A percentile compares a stretch with the other conserved stretches of the same genome.
Evolutionary conservation across 1,140 invertebrate genomes (phyloP).

Genomic region (Triops cancriformis): DNA sequence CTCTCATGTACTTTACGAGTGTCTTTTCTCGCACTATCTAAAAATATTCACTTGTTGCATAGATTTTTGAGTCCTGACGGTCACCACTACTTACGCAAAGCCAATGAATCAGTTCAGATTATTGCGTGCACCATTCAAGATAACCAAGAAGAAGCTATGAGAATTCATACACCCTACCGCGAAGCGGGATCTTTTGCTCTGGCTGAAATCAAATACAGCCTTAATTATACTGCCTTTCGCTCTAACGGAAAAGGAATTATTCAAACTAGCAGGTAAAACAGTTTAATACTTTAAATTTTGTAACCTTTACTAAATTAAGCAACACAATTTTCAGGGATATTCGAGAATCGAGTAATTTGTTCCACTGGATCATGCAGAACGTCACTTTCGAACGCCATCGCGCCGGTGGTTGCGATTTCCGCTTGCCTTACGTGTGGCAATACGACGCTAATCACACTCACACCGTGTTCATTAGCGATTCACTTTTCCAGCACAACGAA

Average conservation of each 20-base stretch:
- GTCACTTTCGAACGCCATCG: constrained; percentile 76
- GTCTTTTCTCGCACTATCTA: background rate
- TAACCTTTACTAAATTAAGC: constrained; percentile 28
- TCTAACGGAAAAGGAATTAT: constrained; percentile 75
- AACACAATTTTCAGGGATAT: constrained; percentile 56
- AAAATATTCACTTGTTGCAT: background rate
- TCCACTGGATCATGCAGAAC: constrained; percentile 84
- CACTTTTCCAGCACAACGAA: constrained; percentile 75
- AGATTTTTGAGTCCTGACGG: constrained; percentile 70
- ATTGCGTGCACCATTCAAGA: constrained; percentile 68
- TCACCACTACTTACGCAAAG: constrained; percentile 73
- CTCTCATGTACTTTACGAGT: too few species aligned
- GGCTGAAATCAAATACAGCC: constrained; percentile 71
- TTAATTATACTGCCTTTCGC: constrained; percentile 72
- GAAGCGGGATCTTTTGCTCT: constrained; percentile 71
- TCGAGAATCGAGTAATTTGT: constrained; percentile 84
- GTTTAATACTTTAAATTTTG: background rate
- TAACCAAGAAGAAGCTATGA: constrained; percentile 68
- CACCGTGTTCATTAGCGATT: constrained; percentile 73
- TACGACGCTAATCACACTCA: constrained; percentile 92
- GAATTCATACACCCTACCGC: constrained; percentile 71
- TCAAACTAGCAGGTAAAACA: constrained; percentile 60
- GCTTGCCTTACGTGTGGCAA: constrained; percentile 86
- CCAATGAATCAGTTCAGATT: constrained; percentile 75
- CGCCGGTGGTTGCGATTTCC: constrained; percentile 71